A percentile compares a stretch with the other conserved stretches of the same genome.
Conservation (phyloP, 1,140 invertebrate genomes). For the Polypedilum vanderplanki region DNA sequence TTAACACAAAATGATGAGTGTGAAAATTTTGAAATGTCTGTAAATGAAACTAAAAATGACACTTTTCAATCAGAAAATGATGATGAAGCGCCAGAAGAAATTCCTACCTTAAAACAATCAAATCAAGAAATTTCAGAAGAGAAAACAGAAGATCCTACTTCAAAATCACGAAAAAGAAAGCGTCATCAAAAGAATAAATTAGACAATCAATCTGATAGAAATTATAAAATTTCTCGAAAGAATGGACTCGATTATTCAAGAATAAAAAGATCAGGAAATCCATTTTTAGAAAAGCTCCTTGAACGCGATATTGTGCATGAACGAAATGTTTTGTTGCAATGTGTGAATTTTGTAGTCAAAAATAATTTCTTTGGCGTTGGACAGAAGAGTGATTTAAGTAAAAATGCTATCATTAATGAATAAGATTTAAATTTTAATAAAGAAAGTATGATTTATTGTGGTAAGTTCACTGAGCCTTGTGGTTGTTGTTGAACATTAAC, state of each 20-base stretch:
- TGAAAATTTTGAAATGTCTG: neutral
- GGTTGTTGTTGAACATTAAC: conserved; percentile 28
- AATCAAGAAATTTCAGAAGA: conserved; percentile 32
- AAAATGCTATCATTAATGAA: conserved; percentile 3
- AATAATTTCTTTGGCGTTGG: conserved; percentile 57
- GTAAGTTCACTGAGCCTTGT: neutral
- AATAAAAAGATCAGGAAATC: conserved; percentile 45
- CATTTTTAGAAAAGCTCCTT: conserved; percentile 52
- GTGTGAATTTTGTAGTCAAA: conserved; percentile 61
- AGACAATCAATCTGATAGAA: conserved; percentile 32
- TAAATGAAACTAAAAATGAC: conserved; percentile 30
- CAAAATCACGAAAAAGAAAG: conserved; percentile 32
- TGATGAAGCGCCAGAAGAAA: conserved; percentile 35
- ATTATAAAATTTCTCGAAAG: conserved; percentile 30
- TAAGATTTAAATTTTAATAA: conserved; percentile 30
- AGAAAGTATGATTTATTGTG: conserved; percentile 29
- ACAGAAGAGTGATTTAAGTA: neutral
- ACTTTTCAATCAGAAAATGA: conserved; percentile 35
- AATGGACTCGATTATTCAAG: conserved; percentile 38
- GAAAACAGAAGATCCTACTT: conserved; percentile 30
- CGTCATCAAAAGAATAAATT: neutral
- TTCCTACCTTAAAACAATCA: neutral
- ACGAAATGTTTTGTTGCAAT: conserved; percentile 66
- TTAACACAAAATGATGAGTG: no score
- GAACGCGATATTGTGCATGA: conserved; percentile 59